Base-by-base conservation (phyloP, 2,888 invertebrate genomes). In the Cordilura impudica region DNA sequence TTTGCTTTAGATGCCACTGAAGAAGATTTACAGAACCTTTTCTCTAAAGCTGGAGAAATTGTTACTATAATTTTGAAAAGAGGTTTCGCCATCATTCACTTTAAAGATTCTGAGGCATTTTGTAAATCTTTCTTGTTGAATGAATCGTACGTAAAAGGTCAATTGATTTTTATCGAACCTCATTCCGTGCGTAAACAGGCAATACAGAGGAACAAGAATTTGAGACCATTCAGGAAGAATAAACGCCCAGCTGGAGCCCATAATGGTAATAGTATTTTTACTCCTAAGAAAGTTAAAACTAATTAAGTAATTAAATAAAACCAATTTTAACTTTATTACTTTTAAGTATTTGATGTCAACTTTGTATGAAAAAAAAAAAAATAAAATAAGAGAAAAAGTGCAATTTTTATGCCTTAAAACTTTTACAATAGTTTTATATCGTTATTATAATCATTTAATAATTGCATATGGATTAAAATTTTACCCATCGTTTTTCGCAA, bases 91-190 rank as follows among this genome's bases (percentile, higher is more conserved):
- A 19, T 84, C 8, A 43, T 88, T n/a, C 83, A 83, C 18, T 87
- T 85, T 70, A 51, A 21, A 7, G 81, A 82, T 7, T 76, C 81
- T 0, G 87, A 88, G 3, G 86, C 58, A 0, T 87, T 83, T 74
- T 87, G 87, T 74, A 86, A 86, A 66, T 83, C 87, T 1, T 87
- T 87, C 47, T 60, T 87, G 18, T 7, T 77, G 0, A 87, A 86
- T 58, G 87, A 87, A 26, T 54, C 67, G 0, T 0, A 51, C 0
- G 0, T 87, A 0, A 58, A 77, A 1, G 83, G 83, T 10, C 78
- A 83, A 10, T 80, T 82, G 3, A 75, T 87, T 1, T 87, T 87
- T 53, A 4, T 87, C 3, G 85, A 88, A 78, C 87, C 87, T 7
- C 83, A 84, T 65, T 87, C 87, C 0, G n/a, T 61, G 0, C 66